These are phyloP conservation scores for Gasterosteus aculeatus DNA, from an alignment of 2,113 vertebrate genomes.

Conservation along the genomic window DNA sequence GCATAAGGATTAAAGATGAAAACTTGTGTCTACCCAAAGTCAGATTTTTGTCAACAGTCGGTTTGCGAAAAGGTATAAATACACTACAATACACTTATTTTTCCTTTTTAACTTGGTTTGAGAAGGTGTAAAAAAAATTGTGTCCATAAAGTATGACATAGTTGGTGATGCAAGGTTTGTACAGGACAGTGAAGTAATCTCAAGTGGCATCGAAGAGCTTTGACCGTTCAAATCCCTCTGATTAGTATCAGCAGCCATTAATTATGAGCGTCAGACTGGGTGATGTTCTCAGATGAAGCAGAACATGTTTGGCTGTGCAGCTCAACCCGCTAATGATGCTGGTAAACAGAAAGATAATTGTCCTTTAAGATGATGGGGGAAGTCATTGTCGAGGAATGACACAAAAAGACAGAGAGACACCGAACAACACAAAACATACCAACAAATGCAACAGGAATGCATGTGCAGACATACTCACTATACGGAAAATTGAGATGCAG, in stretches of 20 bases:
- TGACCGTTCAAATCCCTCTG: conserved; percentile 67
- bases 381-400: conserved; percentile 75
- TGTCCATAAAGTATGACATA: conserved; percentile 12
- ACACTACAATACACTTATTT: not conserved
- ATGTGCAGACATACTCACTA: not conserved
- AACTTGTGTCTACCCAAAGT: conserved; percentile 1
- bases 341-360: conserved; percentile 86
- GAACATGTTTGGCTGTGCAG: conserved; percentile 84
- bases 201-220: conserved; percentile 67
- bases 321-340: conserved; percentile 83
- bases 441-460: conserved; percentile 10
- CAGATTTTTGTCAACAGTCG: not conserved
- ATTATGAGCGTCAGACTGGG: conserved; percentile 80
- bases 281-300: conserved; percentile 83
- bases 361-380: conserved; percentile 82
- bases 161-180: conserved; percentile 39
- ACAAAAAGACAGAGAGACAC: conserved; percentile 42
- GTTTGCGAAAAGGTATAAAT: not conserved
- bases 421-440: conserved; percentile 28
- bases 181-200: conserved; percentile 62
- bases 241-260: conserved; percentile 82
- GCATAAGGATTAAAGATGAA: conserved; percentile 17
- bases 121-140: conserved; percentile 4
- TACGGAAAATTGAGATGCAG: not conserved
- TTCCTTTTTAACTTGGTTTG: not conserved